Percentiles rank a stretch among this genome's conserved stretches.
These are phyloP conservation scores for Sicus ferrugineus DNA, from an alignment of 2,888 invertebrate species.

Conservation along the genomic window DNA sequence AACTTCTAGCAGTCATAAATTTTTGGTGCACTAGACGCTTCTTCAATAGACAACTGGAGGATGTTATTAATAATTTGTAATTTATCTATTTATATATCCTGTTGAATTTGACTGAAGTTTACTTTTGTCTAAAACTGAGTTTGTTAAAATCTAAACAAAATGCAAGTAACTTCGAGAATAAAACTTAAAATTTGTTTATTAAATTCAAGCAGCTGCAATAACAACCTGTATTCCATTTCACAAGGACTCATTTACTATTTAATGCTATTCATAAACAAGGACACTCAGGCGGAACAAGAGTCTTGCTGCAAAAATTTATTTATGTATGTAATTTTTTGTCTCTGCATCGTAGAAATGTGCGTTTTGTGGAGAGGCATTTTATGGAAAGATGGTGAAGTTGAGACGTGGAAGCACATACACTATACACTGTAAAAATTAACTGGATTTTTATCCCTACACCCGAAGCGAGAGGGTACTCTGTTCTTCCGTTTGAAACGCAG, in stretches of 20 bases:
- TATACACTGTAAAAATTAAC: not conserved
- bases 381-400: conserved; percentile 8
- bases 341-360: conserved; percentile 23
- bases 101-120: no score
- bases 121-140: no score
- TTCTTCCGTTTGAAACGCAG: no score
- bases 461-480: no score
- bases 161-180: not conserved
- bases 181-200: conserved; percentile 6
- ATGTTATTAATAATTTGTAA: no score
- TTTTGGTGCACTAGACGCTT: no score
- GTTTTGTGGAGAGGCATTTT: conserved; percentile 12
- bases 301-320: conserved; percentile 24
- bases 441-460: no score
- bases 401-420: not conserved
- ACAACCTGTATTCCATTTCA: not conserved
- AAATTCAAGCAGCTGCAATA: conserved; percentile 12
- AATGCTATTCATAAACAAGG: conserved; percentile 24
- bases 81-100: no score
- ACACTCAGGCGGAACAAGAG: conserved; percentile 19
- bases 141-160: no score
- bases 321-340: conserved; percentile 28
- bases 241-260: conserved; percentile 29
- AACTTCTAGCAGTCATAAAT: no score
- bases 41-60: no score